Base-by-base conservation (phyloP, 2,888 invertebrate species). In the Cataglyphis cursor region DNA sequence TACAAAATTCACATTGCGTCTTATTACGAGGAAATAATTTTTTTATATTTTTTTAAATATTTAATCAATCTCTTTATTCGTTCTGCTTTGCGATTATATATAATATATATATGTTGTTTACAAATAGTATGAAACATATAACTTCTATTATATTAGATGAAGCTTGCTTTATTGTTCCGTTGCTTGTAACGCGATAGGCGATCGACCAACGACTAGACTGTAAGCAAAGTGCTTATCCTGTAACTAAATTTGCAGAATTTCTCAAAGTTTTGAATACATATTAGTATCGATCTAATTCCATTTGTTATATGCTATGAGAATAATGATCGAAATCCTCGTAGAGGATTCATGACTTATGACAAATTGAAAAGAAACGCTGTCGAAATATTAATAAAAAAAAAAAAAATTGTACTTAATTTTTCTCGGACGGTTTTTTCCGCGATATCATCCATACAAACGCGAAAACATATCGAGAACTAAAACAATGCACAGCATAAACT, bases 171-270 rank as follows among this genome's bases (percentile, higher is more conserved):
- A 70, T 31, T 78, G 35, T 12, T 18, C 48, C 35, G 35, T 18
- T 48, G 35, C 44, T 59, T 59, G 21, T 78, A 80, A 80, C 44
- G 21, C 70, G 78, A 70, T 80, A 68, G 70, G 28, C 68, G 68
- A 78, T 78, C 78, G 68, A 35, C 21, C 70, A 80, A 70, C 78
- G 59, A 21, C 59, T 59, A 44, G 70, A 61, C 44, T 70, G 28
- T 80, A 44, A 70, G 78, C 70, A 35, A 44, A 21, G 59, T 70
- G 59, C 70, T 80, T 80, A 78, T 78, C 68, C 59, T 59, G 6
- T 80, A 80, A 80, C 70, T 70, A 80, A 80, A 80, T 80, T 80
- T 80, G 78, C 59, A 44, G 59, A 80, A 80, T 80, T 80, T 70
- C 78, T 61, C 70, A 80, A 80, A 80, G 59, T 80, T 80, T 70